phyloP scores from a whole-genome alignment of 2,797 vertebrate genomes.

The Borostomias antarcticus region DNA sequence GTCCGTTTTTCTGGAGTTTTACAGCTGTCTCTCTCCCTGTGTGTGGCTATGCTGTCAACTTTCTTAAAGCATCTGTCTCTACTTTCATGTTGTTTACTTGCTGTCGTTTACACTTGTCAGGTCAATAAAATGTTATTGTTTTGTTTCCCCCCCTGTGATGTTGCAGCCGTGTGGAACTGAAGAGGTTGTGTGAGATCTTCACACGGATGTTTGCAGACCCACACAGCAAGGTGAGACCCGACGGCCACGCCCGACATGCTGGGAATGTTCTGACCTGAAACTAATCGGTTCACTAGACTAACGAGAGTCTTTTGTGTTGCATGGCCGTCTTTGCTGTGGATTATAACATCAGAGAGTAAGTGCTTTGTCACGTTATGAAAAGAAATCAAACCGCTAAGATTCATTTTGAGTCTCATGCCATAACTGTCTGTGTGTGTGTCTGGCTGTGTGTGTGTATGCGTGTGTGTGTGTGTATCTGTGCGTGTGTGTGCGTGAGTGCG shows the following conservation, averaged over 20 bases:
- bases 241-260: neutral
- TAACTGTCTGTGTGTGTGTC: too few relatives aligned
- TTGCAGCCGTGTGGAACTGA: conserved; percentile 91
- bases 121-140: neutral
- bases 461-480: conserved; percentile 2
- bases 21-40: too few relatives aligned
- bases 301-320: conserved; percentile 83
- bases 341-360: conserved; percentile 93
- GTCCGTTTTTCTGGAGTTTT: too few relatives aligned
- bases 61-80: too few relatives aligned
- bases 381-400: neutral
- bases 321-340: conserved; percentile 83
- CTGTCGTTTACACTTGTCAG: neutral
- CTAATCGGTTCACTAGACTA: conserved; percentile 6
- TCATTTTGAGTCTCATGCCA: neutral
- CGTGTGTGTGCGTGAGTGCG: neutral
- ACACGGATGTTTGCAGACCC: conserved; percentile 98
- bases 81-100: neutral
- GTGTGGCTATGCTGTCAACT: too few relatives aligned
- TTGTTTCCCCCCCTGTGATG: conserved; percentile 25
- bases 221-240: conserved; percentile 89
- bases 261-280: neutral
- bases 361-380: conserved; percentile 21
- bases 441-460: neutral
- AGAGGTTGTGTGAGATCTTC: conserved; percentile 97